Conservation (phyloP, 1,140 invertebrate species). For the Ostrea denselamellosa region DNA sequence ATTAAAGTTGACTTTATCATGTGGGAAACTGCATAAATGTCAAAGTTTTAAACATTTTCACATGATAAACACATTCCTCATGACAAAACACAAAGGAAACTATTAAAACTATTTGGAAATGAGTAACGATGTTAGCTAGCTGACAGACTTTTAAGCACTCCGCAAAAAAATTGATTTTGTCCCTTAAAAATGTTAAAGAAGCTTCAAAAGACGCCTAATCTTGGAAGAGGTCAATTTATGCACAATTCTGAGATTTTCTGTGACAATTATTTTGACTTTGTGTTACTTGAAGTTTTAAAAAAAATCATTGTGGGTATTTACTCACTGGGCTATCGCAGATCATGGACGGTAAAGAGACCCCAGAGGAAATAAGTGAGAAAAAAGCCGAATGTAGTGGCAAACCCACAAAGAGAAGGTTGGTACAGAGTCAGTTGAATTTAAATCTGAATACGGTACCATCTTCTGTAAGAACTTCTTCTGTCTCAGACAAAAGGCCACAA, state of each 20-base stretch:
- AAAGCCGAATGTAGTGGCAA: neutral
- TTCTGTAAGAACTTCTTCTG: neutral
- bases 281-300: neutral
- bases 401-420: neutral
- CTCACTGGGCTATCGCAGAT: neutral
- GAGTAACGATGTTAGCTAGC: too few species aligned
- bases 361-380: neutral
- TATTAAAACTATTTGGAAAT: too few species aligned
- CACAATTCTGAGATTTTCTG: neutral
- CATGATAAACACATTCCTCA: too few species aligned
- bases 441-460: neutral
- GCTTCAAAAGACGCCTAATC: neutral
- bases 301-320: neutral
- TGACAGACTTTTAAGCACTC: neutral
- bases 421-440: neutral
- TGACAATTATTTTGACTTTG: neutral
- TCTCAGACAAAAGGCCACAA: neutral
- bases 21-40: too few species aligned
- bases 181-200: neutral
- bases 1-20: too few species aligned
- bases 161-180: neutral
- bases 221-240: neutral
- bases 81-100: too few species aligned
- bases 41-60: too few species aligned
- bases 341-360: neutral